phyloP scores from a whole-genome alignment of 2,113 vertebrate species.

The Melanocharis versteri region DNA sequence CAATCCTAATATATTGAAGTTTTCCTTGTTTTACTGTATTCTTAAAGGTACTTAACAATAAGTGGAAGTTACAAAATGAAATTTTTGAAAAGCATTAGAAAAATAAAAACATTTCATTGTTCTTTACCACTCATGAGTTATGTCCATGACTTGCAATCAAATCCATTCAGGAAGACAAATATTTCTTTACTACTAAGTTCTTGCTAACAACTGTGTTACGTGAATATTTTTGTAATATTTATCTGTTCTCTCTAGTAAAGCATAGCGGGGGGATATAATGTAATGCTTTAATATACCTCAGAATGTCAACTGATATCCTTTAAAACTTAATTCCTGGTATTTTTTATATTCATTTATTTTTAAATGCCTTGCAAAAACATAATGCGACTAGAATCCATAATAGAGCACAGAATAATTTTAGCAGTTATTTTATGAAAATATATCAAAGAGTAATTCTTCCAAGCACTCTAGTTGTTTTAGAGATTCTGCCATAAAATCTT shows the following conservation, averaged over 20 bases:
- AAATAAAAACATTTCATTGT: background rate
- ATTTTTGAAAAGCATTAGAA: background rate
- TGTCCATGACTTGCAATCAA: background rate
- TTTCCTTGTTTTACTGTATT: background rate
- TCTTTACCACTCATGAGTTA: background rate
- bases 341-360: constrained; percentile 5
- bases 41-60: background rate
- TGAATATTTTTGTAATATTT: background rate
- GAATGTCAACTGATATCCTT: background rate
- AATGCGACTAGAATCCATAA: background rate
- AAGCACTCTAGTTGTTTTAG: background rate
- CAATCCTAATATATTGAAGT: background rate
- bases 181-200: background rate
- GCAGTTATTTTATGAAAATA: background rate
- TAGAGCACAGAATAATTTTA: background rate
- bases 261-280: background rate
- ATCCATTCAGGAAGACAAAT: background rate
- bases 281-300: background rate
- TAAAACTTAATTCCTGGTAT: background rate
- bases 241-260: background rate
- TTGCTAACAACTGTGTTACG: background rate
- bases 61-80: background rate
- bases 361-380: background rate
- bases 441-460: background rate
- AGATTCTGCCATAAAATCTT: background rate